A percentile compares a stretch with the other conserved stretches of the same genome.
Conservation (phyloP, 2,797 vertebrate genomes). For the Tauraco hartlaubi region DNA sequence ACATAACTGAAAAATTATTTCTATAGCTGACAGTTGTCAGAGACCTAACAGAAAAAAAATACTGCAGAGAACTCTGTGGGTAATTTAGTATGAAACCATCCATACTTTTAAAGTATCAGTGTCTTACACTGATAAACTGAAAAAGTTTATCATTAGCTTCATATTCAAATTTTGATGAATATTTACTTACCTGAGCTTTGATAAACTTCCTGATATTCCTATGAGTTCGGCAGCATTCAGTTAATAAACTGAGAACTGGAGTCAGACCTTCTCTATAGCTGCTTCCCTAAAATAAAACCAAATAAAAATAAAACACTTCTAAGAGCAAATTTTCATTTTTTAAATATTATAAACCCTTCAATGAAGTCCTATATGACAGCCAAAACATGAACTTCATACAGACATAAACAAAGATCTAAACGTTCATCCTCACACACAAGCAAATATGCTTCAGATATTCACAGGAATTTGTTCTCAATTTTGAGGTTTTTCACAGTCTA, state of each 20-base stretch:
- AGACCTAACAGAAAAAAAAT: not conserved
- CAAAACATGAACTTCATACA: not conserved
- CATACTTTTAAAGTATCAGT: not conserved
- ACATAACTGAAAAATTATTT: not conserved
- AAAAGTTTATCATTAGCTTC: not conserved
- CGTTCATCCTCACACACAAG: not conserved
- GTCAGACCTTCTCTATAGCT: conserved; percentile 97
- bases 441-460: not conserved
- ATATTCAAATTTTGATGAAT: not conserved
- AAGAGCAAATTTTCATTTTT: not conserved
- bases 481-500: not conserved
- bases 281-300: conserved; percentile 85
- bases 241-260: conserved; percentile 95
- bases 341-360: not conserved
- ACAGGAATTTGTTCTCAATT: not conserved
- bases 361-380: not conserved
- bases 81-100: not conserved
- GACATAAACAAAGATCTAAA: not conserved
- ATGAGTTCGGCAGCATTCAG: conserved; percentile 92
- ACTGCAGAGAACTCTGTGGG: not conserved
- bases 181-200: conserved; percentile 91
- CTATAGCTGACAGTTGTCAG: not conserved
- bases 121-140: not conserved
- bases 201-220: conserved; percentile 95
- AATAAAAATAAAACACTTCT: not conserved